These are phyloP conservation scores for Macrobrachium rosenbergii DNA, from an alignment of 1,140 invertebrate genomes.

Conservation along the genomic window DNA sequence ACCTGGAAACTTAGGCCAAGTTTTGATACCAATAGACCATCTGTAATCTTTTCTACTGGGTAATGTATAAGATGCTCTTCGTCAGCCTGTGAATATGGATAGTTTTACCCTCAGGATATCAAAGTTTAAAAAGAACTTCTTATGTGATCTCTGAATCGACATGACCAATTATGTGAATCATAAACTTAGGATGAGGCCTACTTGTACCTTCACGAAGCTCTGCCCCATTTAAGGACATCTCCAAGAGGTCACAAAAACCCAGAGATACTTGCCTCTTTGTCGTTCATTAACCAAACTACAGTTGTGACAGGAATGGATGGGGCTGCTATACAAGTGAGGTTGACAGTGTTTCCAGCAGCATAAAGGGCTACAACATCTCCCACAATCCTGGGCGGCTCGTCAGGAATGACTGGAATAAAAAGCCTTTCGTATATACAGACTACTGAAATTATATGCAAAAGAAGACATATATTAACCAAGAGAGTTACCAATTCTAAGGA, in stretches of 20 bases:
- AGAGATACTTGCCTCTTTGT: conserved; percentile 26
- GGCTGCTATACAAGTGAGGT: conserved; percentile 49
- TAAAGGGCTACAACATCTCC: conserved; percentile 37
- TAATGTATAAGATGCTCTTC: conserved; percentile 9
- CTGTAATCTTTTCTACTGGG: neutral
- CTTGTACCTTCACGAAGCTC: too few species aligned
- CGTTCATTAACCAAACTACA: conserved; percentile 43
- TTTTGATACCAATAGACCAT: conserved; percentile 28
- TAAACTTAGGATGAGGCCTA: too few species aligned
- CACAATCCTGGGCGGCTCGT: conserved; percentile 48
- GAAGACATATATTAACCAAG: too few species aligned
- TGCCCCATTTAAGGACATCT: too few species aligned
- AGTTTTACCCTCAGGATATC: neutral
- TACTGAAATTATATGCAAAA: neutral
- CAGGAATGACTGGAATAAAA: conserved; percentile 37
- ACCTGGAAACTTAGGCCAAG: conserved; percentile 27
- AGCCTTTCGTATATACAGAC: too few species aligned
- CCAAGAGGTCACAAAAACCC: too few species aligned
- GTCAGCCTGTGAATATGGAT: conserved; percentile 13
- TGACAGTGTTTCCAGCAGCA: conserved; percentile 35
- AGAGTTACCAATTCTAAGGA: too few species aligned
- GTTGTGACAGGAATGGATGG: conserved; percentile 37
- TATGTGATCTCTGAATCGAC: too few species aligned
- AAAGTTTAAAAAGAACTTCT: too few species aligned
- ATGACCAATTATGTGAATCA: too few species aligned